phyloP scores from a whole-genome alignment of 2,797 vertebrate genomes.

The Neosilurus hyrtlii region DNA sequence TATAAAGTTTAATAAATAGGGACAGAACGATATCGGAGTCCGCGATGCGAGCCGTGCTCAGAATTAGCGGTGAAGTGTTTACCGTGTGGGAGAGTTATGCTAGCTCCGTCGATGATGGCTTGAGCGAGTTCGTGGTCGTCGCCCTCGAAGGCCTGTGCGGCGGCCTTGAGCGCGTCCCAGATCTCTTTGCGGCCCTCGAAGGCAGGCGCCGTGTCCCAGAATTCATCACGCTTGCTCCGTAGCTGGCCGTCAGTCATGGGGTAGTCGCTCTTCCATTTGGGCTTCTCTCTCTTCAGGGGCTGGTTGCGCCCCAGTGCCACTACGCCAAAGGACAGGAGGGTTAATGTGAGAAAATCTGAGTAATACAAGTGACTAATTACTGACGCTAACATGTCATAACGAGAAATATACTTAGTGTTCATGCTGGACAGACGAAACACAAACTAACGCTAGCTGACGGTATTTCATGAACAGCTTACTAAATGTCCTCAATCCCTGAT shows the following conservation, averaged over 20 bases:
- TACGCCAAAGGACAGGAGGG: conserved; percentile 58
- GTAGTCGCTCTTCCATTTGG: conserved; percentile 99
- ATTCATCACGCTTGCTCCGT: conserved; percentile 95
- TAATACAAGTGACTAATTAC: not conserved
- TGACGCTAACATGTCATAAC: not conserved
- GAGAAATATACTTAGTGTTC: not conserved
- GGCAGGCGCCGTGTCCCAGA: conserved; percentile 96
- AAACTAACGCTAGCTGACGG: not conserved
- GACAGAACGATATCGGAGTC: no score
- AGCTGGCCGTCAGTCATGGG: conserved; percentile 98
- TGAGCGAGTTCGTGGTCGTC: conserved; percentile 95
- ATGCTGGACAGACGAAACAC: not conserved
- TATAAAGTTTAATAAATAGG: no score
- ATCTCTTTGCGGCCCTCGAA: conserved; percentile 98
- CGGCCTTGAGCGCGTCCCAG: conserved; percentile 94
- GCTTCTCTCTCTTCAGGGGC: conserved; percentile 93
- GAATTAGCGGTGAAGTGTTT: conserved; percentile 46
- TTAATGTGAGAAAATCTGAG: not conserved
- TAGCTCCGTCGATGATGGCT: conserved; percentile 95
- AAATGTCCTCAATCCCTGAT: no score
- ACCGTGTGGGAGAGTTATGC: conserved; percentile 95
- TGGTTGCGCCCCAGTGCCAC: conserved; percentile 96
- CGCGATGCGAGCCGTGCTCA: no score
- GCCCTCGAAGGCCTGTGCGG: conserved; percentile 92
- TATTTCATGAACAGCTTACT: not conserved